Percentiles rank a stretch among this genome's conserved stretches.
Evolutionary conservation across 2,113 vertebrate species (phyloP).

Genomic region (Otus sunia): DNA sequence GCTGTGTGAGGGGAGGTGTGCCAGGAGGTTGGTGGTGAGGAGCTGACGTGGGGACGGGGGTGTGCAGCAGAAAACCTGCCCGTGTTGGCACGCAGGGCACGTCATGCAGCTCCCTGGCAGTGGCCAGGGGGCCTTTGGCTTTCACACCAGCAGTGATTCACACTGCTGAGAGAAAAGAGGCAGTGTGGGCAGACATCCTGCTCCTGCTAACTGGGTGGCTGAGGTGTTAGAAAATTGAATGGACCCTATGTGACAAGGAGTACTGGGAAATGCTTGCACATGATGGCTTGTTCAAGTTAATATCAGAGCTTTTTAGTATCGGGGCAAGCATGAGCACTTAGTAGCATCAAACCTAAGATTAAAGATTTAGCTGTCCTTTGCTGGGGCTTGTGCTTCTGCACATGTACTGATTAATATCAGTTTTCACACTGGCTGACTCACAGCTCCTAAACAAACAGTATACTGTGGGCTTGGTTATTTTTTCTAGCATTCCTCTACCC

Average conservation of each 20-base stretch:
- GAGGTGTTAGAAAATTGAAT: neutral
- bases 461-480: neutral
- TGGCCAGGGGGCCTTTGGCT: neutral
- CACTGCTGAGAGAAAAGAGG: neutral
- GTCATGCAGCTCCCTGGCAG: rapidly evolving
- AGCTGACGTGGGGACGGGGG: neutral
- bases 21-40: neutral
- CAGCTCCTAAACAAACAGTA: neutral
- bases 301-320: neutral
- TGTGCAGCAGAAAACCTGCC: neutral
- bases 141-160: neutral
- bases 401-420: neutral
- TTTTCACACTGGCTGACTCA: neutral
- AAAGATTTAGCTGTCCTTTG: neutral
- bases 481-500: neutral
- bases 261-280: neutral
- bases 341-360: neutral
- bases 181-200: neutral
- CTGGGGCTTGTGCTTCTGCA: neutral
- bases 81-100: rapidly evolving
- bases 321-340: neutral
- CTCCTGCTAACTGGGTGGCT: neutral
- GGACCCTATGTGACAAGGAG: neutral
- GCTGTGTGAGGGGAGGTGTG: neutral
- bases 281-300: neutral